Conservation (phyloP, 1,140 invertebrate genomes). For the Heliconius congener region DNA sequence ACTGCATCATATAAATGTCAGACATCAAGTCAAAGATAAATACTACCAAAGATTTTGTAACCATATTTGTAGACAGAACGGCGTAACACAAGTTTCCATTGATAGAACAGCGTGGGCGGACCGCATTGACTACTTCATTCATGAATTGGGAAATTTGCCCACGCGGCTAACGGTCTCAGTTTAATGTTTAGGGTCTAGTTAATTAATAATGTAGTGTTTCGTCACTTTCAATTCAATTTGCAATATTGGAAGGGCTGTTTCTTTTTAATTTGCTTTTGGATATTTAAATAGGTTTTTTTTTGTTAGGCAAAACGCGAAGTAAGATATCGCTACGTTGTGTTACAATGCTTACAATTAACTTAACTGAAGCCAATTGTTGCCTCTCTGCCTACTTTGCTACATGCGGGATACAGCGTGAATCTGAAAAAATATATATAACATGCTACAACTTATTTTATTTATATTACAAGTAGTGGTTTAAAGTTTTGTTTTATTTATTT, state of each 20-base stretch:
- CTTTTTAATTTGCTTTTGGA: too few species aligned
- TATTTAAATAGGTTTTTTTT: too few species aligned
- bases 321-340: too few species aligned
- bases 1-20: neutral
- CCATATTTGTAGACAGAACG: conserved; percentile 53
- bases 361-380: too few species aligned
- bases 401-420: too few species aligned
- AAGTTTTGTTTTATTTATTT: too few species aligned
- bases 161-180: conserved; percentile 65
- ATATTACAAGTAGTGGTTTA: too few species aligned
- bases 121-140: conserved; percentile 68
- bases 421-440: too few species aligned
- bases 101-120: conserved; percentile 62
- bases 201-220: neutral
- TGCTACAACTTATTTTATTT: too few species aligned
- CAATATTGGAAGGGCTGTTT: neutral
- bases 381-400: too few species aligned
- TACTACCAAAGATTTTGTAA: conserved; percentile 52
- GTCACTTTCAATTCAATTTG: neutral
- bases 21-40: neutral
- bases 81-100: conserved; percentile 65
- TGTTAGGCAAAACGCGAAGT: too few species aligned
- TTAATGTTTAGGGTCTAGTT: conserved; percentile 25
- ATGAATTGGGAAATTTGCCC: conserved; percentile 72
- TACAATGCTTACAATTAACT: too few species aligned